Evolutionary conservation across 2,113 vertebrate genomes (phyloP), one percentile per base, ranked within the genome.

Genomic region (Castor canadensis): DNA sequence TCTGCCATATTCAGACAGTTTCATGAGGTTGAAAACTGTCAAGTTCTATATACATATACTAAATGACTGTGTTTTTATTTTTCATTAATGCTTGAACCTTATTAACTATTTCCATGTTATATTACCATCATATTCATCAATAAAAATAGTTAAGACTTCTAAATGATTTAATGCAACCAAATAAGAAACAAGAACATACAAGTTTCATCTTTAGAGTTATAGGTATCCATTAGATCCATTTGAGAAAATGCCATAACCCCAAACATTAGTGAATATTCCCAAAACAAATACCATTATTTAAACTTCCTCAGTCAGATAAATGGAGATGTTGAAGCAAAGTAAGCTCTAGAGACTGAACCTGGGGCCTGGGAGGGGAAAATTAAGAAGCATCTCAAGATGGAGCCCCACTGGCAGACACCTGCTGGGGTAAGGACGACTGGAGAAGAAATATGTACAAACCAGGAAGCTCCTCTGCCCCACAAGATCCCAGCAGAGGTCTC

Each of bases 111-210:
- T 77, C 47, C 11, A 17, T 67, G 45, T 7, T 45, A 49, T 72
- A 19, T 49, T 66, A 80, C n/a, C 43, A 2, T 38, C 43, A 54
- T 43, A 76, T 71, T 30, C 52, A 30, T 73, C 54, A 87, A 62
- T 45, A 73, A 93, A 90, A 72, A 54, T 9, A 80, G 43, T n/a
- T 24, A 62, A 92, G 54, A 54, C 40, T 92, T 88, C 52, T 60
- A 54, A 67, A 83, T 11, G 95, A 87, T 66, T 66, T 62, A 60
- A 89, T 28, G 10, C 32, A 87, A 38, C 38, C 17, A 54, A 75
- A 89, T 73, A 87, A 93, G 93, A 95, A 75, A 24, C 19, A 95
- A 12, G 86, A 77, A 76, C 40, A 45, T 73, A 80, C 15, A 89
- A 24, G 49, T 87, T 64, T 67, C 38, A 47, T 69, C 49, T 82